A percentile compares a stretch with the other conserved stretches of the same genome.
Conservation (phyloP, 2,888 invertebrate species). For the Chirona hameri region DNA sequence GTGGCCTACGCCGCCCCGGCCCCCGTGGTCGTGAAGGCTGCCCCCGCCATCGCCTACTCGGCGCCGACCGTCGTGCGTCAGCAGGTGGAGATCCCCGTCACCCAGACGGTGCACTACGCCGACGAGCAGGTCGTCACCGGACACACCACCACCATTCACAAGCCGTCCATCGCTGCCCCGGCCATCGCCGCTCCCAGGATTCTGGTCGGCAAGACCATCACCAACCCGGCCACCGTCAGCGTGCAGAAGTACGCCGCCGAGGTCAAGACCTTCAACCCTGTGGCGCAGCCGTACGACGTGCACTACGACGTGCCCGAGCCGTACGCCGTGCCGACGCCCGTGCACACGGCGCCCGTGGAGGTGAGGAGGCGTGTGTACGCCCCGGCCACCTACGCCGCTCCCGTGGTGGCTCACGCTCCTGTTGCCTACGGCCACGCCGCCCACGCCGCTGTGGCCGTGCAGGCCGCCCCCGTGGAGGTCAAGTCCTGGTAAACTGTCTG, state of each 20-base stretch:
- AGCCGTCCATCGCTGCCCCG: constrained; percentile 37
- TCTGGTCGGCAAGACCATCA: constrained; percentile 35
- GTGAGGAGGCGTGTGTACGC: constrained; percentile 3
- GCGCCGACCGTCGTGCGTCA: constrained; percentile 34
- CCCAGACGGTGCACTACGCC: constrained; percentile 37
- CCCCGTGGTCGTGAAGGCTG: too few species aligned
- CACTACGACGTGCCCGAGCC: not conserved
- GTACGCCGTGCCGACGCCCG: constrained; percentile 1
- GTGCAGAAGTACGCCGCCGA: not conserved
- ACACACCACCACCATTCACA: constrained; percentile 37
- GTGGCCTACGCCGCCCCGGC: not conserved
- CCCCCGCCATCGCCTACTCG: not conserved
- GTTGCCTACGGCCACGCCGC: not conserved
- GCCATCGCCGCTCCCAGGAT: constrained; percentile 37
- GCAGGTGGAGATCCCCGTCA: constrained; percentile 37
- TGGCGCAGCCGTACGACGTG: too few species aligned
- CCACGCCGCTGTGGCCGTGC: not conserved
- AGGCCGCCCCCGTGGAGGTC: not conserved
- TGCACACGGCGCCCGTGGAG: not conserved
- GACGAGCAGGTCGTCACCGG: constrained; percentile 36
- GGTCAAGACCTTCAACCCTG: too few species aligned
- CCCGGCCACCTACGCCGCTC: not conserved
- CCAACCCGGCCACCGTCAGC: constrained; percentile 32
- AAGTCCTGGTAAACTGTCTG: too few species aligned
- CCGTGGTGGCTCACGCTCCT: too few species aligned